Percentiles rank a stretch among this genome's conserved stretches.
Evolutionary conservation across 53 echinoderm and acorn worm species (phyloP).

Genomic region (Arbacia lixula): DNA sequence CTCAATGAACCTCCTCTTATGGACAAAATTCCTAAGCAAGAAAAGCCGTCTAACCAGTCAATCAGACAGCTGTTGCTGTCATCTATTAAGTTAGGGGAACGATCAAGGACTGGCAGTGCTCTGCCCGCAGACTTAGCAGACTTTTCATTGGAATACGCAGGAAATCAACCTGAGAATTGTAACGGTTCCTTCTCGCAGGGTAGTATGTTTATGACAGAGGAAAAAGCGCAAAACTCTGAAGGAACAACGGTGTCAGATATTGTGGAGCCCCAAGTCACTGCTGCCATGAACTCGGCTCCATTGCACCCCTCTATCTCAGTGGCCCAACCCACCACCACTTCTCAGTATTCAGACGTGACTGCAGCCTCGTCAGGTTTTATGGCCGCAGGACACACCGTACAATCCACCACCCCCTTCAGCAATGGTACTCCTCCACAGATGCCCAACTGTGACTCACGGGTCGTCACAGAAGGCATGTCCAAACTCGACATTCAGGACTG

Average conservation of each 20-base stretch:
- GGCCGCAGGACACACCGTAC: constrained; percentile 13
- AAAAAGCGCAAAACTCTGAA: constrained; percentile 7
- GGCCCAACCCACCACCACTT: constrained; percentile 46
- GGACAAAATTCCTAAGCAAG: constrained; percentile 34
- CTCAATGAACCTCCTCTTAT: constrained; percentile 26
- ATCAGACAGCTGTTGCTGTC: constrained; percentile 45
- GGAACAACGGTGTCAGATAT: constrained; percentile 16
- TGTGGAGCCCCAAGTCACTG: constrained; percentile 18
- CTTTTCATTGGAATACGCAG: constrained; percentile 86
- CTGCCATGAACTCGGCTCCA: constrained; percentile 1
- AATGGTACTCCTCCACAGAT: constrained; percentile 7
- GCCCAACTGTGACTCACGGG: constrained; percentile 31
- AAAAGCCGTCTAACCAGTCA: not conserved
- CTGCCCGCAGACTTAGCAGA: constrained; percentile 90
- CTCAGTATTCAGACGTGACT: constrained; percentile 37
- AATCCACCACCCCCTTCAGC: constrained; percentile 27
- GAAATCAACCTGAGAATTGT: no score
- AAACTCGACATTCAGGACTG: constrained; percentile 86
- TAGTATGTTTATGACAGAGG: not conserved
- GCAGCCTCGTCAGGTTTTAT: constrained; percentile 9
- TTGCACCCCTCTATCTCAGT: constrained; percentile 24
- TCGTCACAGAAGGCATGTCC: constrained; percentile 93
- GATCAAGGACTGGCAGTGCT: constrained; percentile 44
- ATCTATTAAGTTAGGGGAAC: constrained; percentile 5
- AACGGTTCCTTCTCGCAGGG: constrained; percentile 23